Conservation (phyloP, 1,140 invertebrate species). For the Rhynchophorus ferrugineus region DNA sequence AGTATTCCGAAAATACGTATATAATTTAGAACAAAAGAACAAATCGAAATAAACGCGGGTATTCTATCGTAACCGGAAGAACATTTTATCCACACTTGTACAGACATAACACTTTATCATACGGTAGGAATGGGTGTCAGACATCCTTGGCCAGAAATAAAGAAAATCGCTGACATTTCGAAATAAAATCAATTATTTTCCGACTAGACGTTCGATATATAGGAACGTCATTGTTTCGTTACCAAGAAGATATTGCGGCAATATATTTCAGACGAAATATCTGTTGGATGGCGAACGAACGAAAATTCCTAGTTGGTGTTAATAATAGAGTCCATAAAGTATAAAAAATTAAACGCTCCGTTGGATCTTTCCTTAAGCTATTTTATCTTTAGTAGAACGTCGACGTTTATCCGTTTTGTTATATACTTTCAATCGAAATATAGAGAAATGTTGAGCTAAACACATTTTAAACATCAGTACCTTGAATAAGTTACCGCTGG, state of each 20-base stretch:
- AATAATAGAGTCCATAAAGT: background rate
- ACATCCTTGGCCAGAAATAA: background rate
- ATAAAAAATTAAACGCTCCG: background rate
- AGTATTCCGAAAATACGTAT: too few relatives aligned
- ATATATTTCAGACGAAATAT: background rate
- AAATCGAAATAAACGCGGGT: background rate
- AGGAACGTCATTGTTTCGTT: conserved; percentile 4
- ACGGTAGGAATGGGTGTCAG: background rate
- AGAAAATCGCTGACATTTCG: conserved; percentile 3
- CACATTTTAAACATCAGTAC: too few relatives aligned
- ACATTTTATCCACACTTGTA: background rate
- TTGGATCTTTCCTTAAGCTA: too few relatives aligned
- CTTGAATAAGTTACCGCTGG: too few relatives aligned
- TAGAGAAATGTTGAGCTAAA: too few relatives aligned
- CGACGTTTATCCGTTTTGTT: too few relatives aligned
- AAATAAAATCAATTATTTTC: conserved; percentile 3
- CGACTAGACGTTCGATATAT: background rate
- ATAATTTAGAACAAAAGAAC: too few relatives aligned
- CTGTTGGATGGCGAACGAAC: background rate
- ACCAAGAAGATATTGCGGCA: conserved; percentile 1
- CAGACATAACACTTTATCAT: background rate
- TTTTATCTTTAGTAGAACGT: too few relatives aligned
- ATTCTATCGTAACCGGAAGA: background rate
- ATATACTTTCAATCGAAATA: too few relatives aligned
- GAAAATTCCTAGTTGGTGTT: background rate